Evolutionary conservation across 2,797 vertebrate species (phyloP).

Genomic region (Tachyglossus aculeatus): DNA sequence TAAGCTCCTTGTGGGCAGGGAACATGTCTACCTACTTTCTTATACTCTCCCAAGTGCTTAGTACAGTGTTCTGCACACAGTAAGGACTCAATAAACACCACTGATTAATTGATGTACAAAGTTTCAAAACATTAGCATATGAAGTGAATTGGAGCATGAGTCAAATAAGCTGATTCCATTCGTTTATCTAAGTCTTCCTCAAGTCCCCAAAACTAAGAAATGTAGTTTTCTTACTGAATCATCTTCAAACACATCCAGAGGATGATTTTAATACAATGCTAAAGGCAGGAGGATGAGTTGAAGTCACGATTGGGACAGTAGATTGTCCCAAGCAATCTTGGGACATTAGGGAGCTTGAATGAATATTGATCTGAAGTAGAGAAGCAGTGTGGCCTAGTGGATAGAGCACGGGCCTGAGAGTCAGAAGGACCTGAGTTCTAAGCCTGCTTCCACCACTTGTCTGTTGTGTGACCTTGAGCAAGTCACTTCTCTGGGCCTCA

Average conservation of each 20-base stretch:
- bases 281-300: neutral
- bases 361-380: neutral
- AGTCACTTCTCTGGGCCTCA: too few species aligned
- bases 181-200: neutral
- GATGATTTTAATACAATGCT: neutral
- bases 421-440: too few species aligned
- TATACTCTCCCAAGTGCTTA: too few species aligned
- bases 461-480: neutral
- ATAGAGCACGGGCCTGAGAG: too few species aligned
- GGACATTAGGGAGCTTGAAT: too few species aligned
- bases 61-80: too few species aligned
- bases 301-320: neutral
- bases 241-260: neutral
- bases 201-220: neutral
- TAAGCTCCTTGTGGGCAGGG: too few species aligned
- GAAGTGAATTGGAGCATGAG: too few species aligned
- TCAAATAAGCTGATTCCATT: neutral
- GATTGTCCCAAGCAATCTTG: neutral
- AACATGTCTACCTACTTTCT: too few species aligned
- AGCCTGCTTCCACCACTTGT: neutral
- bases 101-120: too few species aligned
- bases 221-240: neutral
- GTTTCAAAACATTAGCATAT: too few species aligned
- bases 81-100: too few species aligned
- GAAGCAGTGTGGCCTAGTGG: neutral